phyloP scores from a whole-genome alignment of 2,113 vertebrate species.

The Sapajus apella region DNA sequence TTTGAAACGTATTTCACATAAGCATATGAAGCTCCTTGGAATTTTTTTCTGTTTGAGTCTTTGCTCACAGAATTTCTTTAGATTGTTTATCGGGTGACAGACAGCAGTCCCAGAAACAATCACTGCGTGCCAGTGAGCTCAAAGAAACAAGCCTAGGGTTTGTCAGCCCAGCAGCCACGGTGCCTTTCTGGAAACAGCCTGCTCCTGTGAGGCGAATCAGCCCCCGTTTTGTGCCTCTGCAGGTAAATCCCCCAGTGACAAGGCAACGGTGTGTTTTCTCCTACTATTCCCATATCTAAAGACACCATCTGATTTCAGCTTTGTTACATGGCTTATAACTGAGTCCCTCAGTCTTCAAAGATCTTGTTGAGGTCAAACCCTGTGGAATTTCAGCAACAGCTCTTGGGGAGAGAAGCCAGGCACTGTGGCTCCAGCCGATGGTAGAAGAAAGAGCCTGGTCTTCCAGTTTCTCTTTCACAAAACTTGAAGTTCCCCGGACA shows the following conservation, averaged over 20 bases:
- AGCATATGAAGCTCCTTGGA: rapidly evolving
- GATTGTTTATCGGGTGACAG: background rate
- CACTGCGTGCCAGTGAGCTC: rapidly evolving
- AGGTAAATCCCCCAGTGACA: background rate
- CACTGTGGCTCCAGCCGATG: rapidly evolving
- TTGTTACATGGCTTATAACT: background rate
- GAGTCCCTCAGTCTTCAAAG: rapidly evolving
- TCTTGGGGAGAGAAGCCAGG: rapidly evolving
- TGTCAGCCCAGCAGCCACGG: rapidly evolving
- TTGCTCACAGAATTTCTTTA: background rate
- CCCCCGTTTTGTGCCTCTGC: background rate
- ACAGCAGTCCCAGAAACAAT: background rate
- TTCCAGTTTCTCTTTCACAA: background rate
- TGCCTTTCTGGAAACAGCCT: background rate
- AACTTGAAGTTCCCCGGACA: background rate
- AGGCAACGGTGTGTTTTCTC: background rate
- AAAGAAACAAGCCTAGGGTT: background rate
- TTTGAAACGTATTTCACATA: rapidly evolving
- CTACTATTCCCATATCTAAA: rapidly evolving
- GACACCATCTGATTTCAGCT: background rate
- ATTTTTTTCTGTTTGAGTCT: background rate
- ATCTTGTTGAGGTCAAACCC: background rate
- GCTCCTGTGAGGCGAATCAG: background rate
- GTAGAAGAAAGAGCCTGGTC: background rate
- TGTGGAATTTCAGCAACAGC: rapidly evolving